phyloP scores from a whole-genome alignment of 2,113 vertebrate species.

The Shinisaurus crocodilurus region DNA sequence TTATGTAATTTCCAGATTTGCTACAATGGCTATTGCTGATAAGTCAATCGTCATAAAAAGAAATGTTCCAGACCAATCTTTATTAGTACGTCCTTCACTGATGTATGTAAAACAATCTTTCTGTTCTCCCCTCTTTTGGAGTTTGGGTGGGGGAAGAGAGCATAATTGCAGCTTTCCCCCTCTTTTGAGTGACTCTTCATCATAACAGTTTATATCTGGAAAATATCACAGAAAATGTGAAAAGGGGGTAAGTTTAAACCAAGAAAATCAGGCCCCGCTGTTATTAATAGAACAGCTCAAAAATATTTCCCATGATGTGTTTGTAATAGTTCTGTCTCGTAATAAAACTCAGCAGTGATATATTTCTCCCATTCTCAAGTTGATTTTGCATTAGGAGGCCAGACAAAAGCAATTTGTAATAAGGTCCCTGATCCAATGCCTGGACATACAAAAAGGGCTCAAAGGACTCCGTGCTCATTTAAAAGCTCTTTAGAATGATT shows the following conservation, averaged over 20 bases:
- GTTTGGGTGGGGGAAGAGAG: constrained; percentile 38
- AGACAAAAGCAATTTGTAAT: constrained; percentile 80
- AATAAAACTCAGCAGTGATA: constrained; percentile 73
- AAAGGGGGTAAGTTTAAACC: constrained; percentile 81
- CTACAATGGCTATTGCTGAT: constrained; percentile 81
- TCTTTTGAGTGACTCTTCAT: constrained; percentile 80
- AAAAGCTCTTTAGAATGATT: constrained; percentile 73
- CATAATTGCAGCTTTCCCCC: constrained; percentile 72
- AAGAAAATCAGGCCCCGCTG: constrained; percentile 76
- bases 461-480: constrained; percentile 72
- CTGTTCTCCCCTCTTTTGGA: constrained; percentile 53
- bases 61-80: constrained; percentile 85
- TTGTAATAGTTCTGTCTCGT: constrained; percentile 76
- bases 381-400: constrained; percentile 79
- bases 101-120: constrained; percentile 80
- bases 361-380: constrained; percentile 74
- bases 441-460: constrained; percentile 65
- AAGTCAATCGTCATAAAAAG: constrained; percentile 84
- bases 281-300: constrained; percentile 80
- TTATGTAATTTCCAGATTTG: constrained; percentile 88
- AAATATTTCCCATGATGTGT: constrained; percentile 76
- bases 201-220: constrained; percentile 87
- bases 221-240: constrained; percentile 82
- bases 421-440: constrained; percentile 69
- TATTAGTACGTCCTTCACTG: constrained; percentile 82